These are phyloP conservation scores for Semnornis frantzii DNA, from an alignment of 2,113 vertebrate species.

Conservation along the genomic window DNA sequence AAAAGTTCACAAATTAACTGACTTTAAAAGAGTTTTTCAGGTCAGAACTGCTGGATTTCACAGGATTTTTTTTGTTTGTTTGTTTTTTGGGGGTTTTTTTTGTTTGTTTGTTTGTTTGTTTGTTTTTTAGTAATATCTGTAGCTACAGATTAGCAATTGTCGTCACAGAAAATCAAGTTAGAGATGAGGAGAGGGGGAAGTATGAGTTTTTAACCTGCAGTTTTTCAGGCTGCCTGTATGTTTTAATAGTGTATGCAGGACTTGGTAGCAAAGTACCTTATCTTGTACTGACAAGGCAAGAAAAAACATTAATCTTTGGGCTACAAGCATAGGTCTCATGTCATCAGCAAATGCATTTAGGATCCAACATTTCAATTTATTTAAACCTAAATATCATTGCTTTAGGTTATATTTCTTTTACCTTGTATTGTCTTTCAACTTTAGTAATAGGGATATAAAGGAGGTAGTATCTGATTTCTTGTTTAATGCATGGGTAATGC, in stretches of 20 bases:
- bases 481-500: not conserved
- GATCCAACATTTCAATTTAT: not conserved
- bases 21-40: constrained; percentile 4
- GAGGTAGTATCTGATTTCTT: not conserved
- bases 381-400: not conserved
- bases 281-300: not conserved
- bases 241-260: not conserved
- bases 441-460: not conserved
- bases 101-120: too few species aligned
- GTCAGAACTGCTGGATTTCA: not conserved
- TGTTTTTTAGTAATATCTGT: not conserved
- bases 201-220: not conserved
- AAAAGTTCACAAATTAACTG: not conserved
- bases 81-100: not conserved
- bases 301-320: not conserved
- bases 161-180: not conserved
- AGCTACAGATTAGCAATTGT: not conserved
- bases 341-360: not conserved
- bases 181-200: not conserved
- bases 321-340: not conserved
- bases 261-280: not conserved
- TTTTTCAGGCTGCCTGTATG: not conserved
- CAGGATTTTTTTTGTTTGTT: too few species aligned
- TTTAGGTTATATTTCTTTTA: not conserved
- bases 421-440: not conserved